A percentile compares a stretch with the other conserved stretches of the same genome.
Conservation (phyloP, 2,888 invertebrate species). For the Blera fallax region DNA sequence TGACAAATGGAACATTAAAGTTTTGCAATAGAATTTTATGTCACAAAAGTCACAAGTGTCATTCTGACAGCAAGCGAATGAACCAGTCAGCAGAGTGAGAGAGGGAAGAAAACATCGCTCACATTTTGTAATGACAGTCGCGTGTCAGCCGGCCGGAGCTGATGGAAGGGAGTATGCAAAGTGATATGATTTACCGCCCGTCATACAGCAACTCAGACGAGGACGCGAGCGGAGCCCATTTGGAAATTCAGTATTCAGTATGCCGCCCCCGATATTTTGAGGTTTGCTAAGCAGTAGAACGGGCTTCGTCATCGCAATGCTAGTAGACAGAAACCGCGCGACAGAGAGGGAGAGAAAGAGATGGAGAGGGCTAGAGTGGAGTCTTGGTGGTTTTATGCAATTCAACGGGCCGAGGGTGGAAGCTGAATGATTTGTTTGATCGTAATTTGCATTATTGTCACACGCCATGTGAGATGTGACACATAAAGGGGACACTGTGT, state of each 20-base stretch:
- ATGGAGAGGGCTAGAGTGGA: background rate
- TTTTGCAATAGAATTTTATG: slow-evolving; percentile 34
- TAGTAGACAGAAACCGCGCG: no score
- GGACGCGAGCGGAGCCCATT: background rate
- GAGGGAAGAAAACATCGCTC: slow-evolving; percentile 33
- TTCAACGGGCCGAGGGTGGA: slow-evolving; percentile 38
- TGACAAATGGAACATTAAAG: slow-evolving; percentile 63
- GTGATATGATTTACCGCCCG: slow-evolving; percentile 60
- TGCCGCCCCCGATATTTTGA: slow-evolving; percentile 43
- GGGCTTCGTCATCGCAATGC: slow-evolving; percentile 33
- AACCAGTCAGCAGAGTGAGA: background rate
- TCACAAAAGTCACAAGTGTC: slow-evolving; percentile 57
- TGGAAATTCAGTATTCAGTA: slow-evolving; percentile 33
- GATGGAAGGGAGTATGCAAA: slow-evolving; percentile 50
- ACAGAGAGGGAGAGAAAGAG: no score
- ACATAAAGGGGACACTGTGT: slow-evolving; percentile 36
- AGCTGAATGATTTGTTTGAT: slow-evolving; percentile 61
- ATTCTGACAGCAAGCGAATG: slow-evolving; percentile 37
- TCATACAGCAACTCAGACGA: slow-evolving; percentile 17
- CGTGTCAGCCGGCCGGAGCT: slow-evolving; percentile 36
- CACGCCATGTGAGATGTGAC: slow-evolving; percentile 51
- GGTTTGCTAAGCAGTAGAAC: background rate
- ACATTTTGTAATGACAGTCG: slow-evolving; percentile 62
- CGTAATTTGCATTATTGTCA: slow-evolving; percentile 68
- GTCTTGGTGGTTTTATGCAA: slow-evolving; percentile 1